Evolutionary conservation across 2,888 invertebrate genomes (phyloP), one percentile per base, ranked within the genome.

Genomic region (Pterostichus madidus): DNA sequence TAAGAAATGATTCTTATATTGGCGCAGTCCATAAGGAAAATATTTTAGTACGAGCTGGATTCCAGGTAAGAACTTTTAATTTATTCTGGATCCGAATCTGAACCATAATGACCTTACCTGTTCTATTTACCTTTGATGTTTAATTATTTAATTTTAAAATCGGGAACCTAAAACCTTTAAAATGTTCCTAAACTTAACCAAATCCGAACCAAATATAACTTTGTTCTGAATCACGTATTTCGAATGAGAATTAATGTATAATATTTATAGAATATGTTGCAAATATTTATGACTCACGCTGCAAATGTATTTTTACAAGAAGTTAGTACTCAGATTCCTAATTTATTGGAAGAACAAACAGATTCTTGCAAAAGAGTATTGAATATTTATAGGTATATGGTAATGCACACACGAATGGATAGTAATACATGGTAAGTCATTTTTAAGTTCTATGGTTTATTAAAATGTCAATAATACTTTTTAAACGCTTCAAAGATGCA

Each of bases 351-450:
- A 87, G 97, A 98, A 88, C 98, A 98, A 90, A 98, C 98, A 0
- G 98, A 99, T 90, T 95, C 98, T 83, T 98, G 98, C 91, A 98
- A 98, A 90, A 93, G 98, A 85, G 98, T 99, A 84, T 92, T 99
- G 83, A 99, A 98, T 89, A 98, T 98, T 86, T 99, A 98, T 91
- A 92, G 98, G 85, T 97, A 96, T 88, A 97, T 98, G 94, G 98
- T 99, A 46, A 98, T 98, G 98, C 97, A 98, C 88, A 96, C 97
- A 0, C 93, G 95, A 86, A 96, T 99, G 95, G 97, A 98, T 88
- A 95, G 95, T 85, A 93, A 93, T 87, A 98, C 98, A 11, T 99
- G 98, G 98, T 96, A 90, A 91, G 89, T 86, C 7, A 4, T 31
- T 64, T 64, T 31, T n/a, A 59, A 31, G 5, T 59, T 24, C 0